Evolutionary conservation across 2,888 invertebrate species (phyloP), one percentile per base, ranked within the genome.

Genomic region (Ommatoiulus sabulosus): DNA sequence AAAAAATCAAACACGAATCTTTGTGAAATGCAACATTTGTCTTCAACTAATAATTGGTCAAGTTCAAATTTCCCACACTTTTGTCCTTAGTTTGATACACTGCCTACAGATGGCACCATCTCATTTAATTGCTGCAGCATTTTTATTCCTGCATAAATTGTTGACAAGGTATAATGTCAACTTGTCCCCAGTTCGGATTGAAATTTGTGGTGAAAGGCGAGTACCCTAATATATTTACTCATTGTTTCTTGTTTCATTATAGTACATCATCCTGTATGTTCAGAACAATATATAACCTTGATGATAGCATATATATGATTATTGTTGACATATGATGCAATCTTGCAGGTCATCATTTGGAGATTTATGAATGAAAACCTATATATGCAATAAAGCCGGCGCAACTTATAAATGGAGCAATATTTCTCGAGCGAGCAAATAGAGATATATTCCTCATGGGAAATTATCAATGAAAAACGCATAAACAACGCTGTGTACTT

Each of bases 91-190:
- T 63, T 63, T 4, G 63, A n/a, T 7, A 63, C n/a, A n/a, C 6
- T 20, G n/a, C 63, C 63, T 20, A 63, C 3, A 63, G 63, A 7
- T 63, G 63, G 63, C 63, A 63, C 20, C n/a, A 63, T 20, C 63
- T n/a, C 20, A 63, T 63, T 63, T 63, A 63, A 63, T 63, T 63
- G 63, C 63, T 63, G 63, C 63, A 63, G 63, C 20, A 52, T 63
- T 17, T 63, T 63, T 63, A 63, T 6, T 63, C n/a, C 63, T 63
- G 63, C 63, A 63, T n/a, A 63, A 17, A 63, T 63, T 63, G 6
- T 46, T 46, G 46, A 8, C 46, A 46, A n/a, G n/a, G n/a, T n/a
- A n/a, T n/a, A n/a, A n/a, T 52, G 10, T 52, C n/a, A 63, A 63
- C 5, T 63, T n/a, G n/a, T n/a, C n/a, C n/a, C n/a, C n/a, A n/a